A percentile compares a stretch with the other conserved stretches of the same genome.
Evolutionary conservation across 2,888 invertebrate species (phyloP).

Genomic region (Cephus pulcher): DNA sequence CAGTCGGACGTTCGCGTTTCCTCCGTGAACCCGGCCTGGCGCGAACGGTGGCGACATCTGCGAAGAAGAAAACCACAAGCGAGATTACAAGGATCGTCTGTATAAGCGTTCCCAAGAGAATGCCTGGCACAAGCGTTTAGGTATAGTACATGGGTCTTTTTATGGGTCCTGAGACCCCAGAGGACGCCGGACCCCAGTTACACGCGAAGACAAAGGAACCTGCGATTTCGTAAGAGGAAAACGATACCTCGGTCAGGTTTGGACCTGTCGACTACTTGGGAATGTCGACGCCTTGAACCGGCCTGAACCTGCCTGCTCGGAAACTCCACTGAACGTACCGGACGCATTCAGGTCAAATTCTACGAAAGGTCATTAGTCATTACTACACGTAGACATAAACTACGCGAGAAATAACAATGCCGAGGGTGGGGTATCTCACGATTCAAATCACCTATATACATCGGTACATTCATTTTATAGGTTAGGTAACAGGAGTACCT

Average conservation of each 20-base stretch:
- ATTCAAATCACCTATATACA: neutral
- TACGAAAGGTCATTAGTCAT: neutral
- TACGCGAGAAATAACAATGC: neutral
- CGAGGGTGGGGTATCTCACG: neutral
- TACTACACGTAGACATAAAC: neutral
- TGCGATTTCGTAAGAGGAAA: neutral
- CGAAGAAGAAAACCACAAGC: neutral
- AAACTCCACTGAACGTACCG: neutral
- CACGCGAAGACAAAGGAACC: neutral
- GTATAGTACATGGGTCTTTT: neutral
- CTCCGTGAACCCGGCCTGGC: neutral
- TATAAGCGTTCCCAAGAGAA: neutral
- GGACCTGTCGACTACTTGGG: neutral
- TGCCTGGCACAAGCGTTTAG: neutral
- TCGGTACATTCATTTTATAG: neutral
- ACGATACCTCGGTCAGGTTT: neutral
- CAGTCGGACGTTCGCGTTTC: neutral
- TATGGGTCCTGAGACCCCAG: neutral
- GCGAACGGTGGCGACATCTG: neutral
- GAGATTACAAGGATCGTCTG: neutral
- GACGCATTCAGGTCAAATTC: neutral
- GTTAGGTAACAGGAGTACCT: neutral
- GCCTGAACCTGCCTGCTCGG: neutral
- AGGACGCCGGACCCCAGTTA: neutral
- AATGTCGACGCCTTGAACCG: neutral